These are phyloP conservation scores for Seladonia tumulorum DNA, from an alignment of 2,888 invertebrate genomes.

Conservation along the genomic window DNA sequence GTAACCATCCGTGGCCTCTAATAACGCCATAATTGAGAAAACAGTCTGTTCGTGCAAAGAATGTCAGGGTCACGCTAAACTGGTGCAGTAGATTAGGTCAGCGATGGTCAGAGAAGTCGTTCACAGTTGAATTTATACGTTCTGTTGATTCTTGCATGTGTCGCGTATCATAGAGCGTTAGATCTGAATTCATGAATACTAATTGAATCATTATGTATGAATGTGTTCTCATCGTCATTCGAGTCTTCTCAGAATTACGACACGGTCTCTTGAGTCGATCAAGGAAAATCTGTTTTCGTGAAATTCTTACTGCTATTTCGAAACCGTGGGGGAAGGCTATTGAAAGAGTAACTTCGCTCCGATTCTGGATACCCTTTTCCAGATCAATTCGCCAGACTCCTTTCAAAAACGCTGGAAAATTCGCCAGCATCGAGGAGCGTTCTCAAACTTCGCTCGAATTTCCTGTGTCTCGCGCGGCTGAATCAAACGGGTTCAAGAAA, in stretches of 20 bases:
- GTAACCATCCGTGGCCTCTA: not conserved
- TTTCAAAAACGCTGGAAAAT: not conserved
- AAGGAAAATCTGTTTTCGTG: not conserved
- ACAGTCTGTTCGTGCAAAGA: not conserved
- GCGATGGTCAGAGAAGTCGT: not conserved
- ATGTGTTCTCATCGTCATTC: not conserved
- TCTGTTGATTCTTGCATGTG: not conserved
- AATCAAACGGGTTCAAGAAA: constrained; percentile 10
- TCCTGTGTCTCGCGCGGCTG: constrained; percentile 2
- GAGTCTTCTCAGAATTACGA: not conserved
- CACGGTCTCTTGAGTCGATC: not conserved
- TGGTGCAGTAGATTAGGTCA: constrained; percentile 2
- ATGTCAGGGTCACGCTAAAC: not conserved
- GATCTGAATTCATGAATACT: not conserved
- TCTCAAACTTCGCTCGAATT: not conserved
- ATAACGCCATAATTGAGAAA: not conserved
- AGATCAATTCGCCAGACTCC: not conserved
- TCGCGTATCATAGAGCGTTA: too few relatives aligned
- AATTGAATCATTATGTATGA: not conserved
- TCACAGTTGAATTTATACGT: not conserved
- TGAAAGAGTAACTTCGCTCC: not conserved
- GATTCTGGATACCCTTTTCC: not conserved
- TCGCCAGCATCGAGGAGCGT: not conserved
- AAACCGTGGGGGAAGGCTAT: not conserved
- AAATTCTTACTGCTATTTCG: not conserved